phyloP scores from a whole-genome alignment of 2,113 vertebrate species.

The Gavia stellata region DNA sequence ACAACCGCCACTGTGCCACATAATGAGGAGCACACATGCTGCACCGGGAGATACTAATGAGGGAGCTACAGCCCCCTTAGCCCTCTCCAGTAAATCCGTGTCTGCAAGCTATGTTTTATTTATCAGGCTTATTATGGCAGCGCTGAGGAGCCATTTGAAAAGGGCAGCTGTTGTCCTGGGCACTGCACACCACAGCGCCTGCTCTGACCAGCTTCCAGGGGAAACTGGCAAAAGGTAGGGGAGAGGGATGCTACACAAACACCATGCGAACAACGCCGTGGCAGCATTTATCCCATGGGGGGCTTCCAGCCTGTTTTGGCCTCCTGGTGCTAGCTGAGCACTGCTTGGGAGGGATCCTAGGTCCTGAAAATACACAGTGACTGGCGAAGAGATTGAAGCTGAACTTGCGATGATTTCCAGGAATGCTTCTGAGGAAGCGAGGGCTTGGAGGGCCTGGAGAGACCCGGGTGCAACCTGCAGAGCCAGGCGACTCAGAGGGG shows the following conservation, averaged over 20 bases:
- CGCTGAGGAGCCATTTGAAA: conserved; percentile 55
- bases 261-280: fast-evolving
- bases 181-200: not conserved
- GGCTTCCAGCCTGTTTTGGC: not conserved
- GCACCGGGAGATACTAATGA: conserved; percentile 60
- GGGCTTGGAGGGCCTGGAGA: not conserved
- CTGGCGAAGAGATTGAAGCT: not conserved
- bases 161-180: not conserved
- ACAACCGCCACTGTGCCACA: conserved; percentile 43
- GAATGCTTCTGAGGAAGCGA: not conserved
- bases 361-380: not conserved
- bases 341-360: not conserved
- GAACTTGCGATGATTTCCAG: not conserved
- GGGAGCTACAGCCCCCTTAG: conserved; percentile 57
- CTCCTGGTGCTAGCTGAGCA: not conserved
- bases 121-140: conserved; percentile 63
- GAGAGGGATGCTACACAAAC: not conserved
- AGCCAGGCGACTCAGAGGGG: fast-evolving
- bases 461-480: not conserved
- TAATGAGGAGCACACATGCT: conserved; percentile 58
- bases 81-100: conserved; percentile 61
- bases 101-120: conserved; percentile 61
- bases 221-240: not conserved
- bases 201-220: not conserved
- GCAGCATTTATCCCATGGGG: not conserved